Evolutionary conservation across 2,797 vertebrate species (phyloP), one percentile per base, ranked within the genome.

Genomic region (Hafferia zeledoni): DNA sequence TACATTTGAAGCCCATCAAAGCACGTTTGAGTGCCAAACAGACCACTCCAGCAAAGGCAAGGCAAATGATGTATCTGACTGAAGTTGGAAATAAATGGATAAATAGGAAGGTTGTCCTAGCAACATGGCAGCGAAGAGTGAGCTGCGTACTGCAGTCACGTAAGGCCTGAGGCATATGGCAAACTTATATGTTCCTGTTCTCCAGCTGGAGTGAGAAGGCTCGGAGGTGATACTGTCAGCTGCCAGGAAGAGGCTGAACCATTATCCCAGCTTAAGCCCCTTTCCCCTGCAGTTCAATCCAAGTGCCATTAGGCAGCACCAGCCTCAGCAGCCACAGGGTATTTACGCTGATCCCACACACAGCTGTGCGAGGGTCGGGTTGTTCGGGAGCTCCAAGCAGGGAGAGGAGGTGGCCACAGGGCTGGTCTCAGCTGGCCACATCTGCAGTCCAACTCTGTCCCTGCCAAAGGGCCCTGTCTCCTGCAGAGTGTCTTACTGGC

Each of bases 191-290:
- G 30, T 35, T 83, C 41, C 67, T 33, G 23, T 35, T 85, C 74
- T 81, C 65, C 67, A 85, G 75, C 18, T 65, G 72, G 55, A 80
- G 33, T 0, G 2, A 87, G 67, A 55, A 90, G 49, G 52, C 75
- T 87, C 1, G 0, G 72, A 81, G 63, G 82, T 59, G 87, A 87
- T 23, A 52, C 85, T 65, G 56, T 43, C 75, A 72, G 68, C 53
- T 87, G 77, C 44, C 44, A 47, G 74, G 65, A 91, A 83, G 75
- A 93, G 60, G 75, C 63, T 57, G 75, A 57, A 86, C 50, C 27
- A 1, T 93, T 93, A 96, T 93, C 87, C 93, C 83, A 81, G 93
- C 91, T 97, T 96, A 95, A 94, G 63, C 75, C 63, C 55, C 47
- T 91, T 95, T 90, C 75, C 68, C 52, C 70, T 0, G 0, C 30